Evolutionary conservation across 2,797 vertebrate species (phyloP), one percentile per base, ranked within the genome.

Genomic region (Phoxinus dragarum): DNA sequence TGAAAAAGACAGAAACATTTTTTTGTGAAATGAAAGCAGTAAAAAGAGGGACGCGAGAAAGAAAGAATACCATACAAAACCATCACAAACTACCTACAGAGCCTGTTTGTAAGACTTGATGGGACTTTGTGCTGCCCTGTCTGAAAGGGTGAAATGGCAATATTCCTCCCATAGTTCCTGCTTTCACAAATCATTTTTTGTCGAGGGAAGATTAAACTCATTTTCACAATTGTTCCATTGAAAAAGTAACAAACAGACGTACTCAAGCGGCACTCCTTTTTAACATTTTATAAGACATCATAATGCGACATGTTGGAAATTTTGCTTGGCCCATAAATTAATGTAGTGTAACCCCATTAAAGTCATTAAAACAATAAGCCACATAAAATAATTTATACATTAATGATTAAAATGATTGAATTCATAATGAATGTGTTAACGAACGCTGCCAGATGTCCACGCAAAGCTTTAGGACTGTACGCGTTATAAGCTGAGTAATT

Each of bases 301-400:
- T 23, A 82, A 47, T 1, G 0, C 6, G 5, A 73, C 6, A 12
- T 34, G 40, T 47, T 38, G 42, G 56, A 74, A 73, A 68, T 77
- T 77, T 17, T 12, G 23, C 64, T 77, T 36, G 76, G 23, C 21
- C 34, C 16, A 67, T 38, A 54, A 40, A 19, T 76, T 42, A 52
- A 83, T 75, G 52, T 1, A 68, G 47, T 4, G 17, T 42, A 84
- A 76, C 34, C 47, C 36, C 42, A 67, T 34, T 31, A 68, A 54
- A 42, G 52, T 74, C 21, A 75, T 54, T 84, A 67, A 75, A 84
- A 56, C 73, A 38, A 78, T 56, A 78, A 78, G 34, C n/a, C 64
- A 44, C 27, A 44, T 44, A 23, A 67, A 54, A 78, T 68, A 34
- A 77, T 54, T 69, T 14, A 40, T 36, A 11, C 38, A 85, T 72